These are phyloP conservation scores for Carettochelys insculpta DNA, from an alignment of 2,113 vertebrate species.

Conservation along the genomic window DNA sequence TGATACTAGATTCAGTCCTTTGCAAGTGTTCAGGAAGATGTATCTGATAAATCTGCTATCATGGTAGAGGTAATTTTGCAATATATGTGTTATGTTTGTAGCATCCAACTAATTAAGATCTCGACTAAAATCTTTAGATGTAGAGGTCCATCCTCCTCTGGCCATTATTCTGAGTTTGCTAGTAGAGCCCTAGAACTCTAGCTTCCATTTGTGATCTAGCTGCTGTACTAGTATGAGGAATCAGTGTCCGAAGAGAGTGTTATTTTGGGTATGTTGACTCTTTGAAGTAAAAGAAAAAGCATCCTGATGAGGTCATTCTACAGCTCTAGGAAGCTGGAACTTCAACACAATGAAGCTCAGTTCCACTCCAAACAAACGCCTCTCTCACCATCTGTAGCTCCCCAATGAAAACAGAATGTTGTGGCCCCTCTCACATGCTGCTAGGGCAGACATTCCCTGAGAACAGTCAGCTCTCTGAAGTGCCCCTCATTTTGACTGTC, in stretches of 20 bases:
- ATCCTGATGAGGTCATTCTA: background rate
- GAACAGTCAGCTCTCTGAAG: conserved; percentile 40
- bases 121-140: background rate
- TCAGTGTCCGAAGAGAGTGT: background rate
- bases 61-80: background rate
- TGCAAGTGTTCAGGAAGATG: background rate
- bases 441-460: conserved; percentile 33
- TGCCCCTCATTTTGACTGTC: conserved; percentile 52
- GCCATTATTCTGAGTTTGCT: background rate
- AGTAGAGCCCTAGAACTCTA: background rate
- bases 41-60: background rate
- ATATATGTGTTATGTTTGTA: background rate
- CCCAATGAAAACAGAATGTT: background rate
- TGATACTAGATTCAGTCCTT: background rate
- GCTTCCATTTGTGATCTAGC: background rate
- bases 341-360: background rate
- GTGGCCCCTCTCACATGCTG: background rate
- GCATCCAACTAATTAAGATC: background rate
- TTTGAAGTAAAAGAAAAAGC: background rate
- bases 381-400: background rate
- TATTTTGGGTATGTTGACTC: background rate
- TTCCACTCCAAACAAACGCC: background rate
- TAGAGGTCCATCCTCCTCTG: background rate
- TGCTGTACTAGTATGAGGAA: background rate
- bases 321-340: background rate